These are phyloP conservation scores for Actinernus sp. DNA, from an alignment of 92 coral and sea anemone genomes.

Conservation along the genomic window DNA sequence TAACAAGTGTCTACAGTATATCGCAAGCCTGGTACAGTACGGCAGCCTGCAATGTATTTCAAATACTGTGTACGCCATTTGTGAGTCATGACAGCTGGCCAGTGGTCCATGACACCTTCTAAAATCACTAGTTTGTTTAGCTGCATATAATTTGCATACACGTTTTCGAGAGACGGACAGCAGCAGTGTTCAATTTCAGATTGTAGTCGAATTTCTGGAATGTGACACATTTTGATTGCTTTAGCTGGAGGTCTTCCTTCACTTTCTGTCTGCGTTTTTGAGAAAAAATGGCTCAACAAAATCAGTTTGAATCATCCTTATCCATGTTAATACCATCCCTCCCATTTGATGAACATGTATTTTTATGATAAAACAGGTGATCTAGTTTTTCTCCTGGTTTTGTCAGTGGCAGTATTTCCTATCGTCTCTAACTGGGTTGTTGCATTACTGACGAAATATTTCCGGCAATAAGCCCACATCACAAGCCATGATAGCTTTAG, in stretches of 20 bases:
- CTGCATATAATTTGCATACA: slow-evolving; percentile 72
- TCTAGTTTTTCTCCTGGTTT: neutral
- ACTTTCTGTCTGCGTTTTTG: neutral
- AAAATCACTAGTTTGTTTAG: slow-evolving; percentile 73
- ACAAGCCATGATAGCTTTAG: slow-evolving; percentile 78
- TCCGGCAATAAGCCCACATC: slow-evolving; percentile 94
- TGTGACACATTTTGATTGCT: slow-evolving; percentile 26
- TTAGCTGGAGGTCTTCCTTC: slow-evolving; percentile 12
- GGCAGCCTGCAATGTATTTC: slow-evolving; percentile 83
- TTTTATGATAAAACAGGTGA: neutral
- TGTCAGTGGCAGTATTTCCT: neutral
- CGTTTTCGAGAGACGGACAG: slow-evolving; percentile 77
- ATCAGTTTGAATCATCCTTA: neutral
- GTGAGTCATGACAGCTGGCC: slow-evolving; percentile 85
- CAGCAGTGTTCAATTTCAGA: slow-evolving; percentile 50
- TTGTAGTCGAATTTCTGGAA: slow-evolving; percentile 39
- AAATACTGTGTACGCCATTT: slow-evolving; percentile 84
- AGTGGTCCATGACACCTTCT: slow-evolving; percentile 80
- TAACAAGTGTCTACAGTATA: slow-evolving; percentile 93
- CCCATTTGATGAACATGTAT: neutral
- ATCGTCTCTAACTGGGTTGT: neutral
- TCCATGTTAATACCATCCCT: neutral
- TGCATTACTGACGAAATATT: neutral
- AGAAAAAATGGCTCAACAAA: too few relatives aligned
- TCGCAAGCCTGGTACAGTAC: slow-evolving; percentile 94